Conservation (phyloP, 1,140 invertebrate species). For the Drosophila obscura region DNA sequence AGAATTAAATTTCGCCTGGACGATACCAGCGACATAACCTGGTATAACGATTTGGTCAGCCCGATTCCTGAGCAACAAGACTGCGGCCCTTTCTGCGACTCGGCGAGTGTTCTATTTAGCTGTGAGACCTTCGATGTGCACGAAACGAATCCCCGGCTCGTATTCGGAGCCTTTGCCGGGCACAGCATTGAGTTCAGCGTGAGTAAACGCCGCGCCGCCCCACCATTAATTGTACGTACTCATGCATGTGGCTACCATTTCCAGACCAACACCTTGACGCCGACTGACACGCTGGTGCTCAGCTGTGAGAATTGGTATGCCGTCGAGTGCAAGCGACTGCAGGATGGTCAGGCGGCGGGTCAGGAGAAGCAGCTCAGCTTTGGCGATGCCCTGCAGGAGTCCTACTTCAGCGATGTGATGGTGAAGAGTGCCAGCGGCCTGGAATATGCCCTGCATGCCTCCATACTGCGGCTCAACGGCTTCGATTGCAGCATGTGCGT, state of each 20-base stretch:
- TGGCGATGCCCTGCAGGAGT: conserved; percentile 87
- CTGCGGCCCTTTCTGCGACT: conserved; percentile 71
- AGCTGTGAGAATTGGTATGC: conserved; percentile 88
- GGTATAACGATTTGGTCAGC: conserved; percentile 84
- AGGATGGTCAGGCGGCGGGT: conserved; percentile 82
- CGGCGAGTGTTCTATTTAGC: conserved; percentile 86
- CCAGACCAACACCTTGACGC: conserved; percentile 84
- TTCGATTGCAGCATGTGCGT: conserved; percentile 84
- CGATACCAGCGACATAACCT: conserved; percentile 88
- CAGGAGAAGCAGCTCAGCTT: conserved; percentile 85
- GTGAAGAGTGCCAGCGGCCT: conserved; percentile 82
- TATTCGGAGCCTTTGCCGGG: conserved; percentile 87
- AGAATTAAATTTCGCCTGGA: conserved; percentile 88
- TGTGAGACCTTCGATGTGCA: conserved; percentile 88
- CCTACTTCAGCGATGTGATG: conserved; percentile 87
- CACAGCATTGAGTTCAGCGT: conserved; percentile 88
- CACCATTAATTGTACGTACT: no score
- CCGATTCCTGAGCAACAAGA: conserved; percentile 85
- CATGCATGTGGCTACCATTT: no score
- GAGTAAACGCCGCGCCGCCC: no score
- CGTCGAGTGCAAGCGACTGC: conserved; percentile 86
- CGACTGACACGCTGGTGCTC: conserved; percentile 85
- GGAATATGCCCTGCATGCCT: conserved; percentile 86
- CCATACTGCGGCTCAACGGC: conserved; percentile 86
- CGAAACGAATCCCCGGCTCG: conserved; percentile 83